Percentiles rank a stretch among this genome's conserved stretches.
Evolutionary conservation across 2,113 vertebrate genomes (phyloP).

Genomic region (Amphiprion percula): DNA sequence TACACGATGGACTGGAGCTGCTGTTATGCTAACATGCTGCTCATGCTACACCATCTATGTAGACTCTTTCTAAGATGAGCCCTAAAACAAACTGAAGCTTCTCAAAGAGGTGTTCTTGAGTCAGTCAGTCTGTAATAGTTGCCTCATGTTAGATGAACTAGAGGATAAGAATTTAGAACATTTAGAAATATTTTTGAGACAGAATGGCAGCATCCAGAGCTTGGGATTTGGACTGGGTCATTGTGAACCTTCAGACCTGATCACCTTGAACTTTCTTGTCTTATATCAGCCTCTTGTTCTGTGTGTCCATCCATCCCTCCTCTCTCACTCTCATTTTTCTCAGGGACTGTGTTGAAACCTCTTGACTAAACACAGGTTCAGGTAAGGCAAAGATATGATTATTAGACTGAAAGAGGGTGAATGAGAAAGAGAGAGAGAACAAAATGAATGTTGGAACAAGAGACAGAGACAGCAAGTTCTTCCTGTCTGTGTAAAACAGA

Average conservation of each 20-base stretch:
- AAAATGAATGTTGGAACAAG: constrained; percentile 11
- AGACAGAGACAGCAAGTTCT: constrained; percentile 28
- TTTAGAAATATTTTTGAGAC: no score
- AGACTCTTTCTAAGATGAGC: background rate
- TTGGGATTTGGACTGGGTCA: background rate
- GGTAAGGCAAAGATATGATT: constrained; percentile 13
- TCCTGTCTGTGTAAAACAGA: constrained; percentile 7
- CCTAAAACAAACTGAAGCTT: background rate
- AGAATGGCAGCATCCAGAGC: background rate
- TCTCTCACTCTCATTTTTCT: constrained; percentile 3
- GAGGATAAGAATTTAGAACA: no score
- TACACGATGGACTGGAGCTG: no score
- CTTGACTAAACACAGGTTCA: constrained; percentile 11
- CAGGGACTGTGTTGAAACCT: constrained; percentile 9
- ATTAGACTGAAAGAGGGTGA: constrained; percentile 15
- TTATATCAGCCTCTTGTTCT: constrained; percentile 13
- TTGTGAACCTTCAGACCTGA: background rate
- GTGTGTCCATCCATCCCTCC: background rate
- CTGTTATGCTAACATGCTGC: no score
- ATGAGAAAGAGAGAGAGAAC: background rate
- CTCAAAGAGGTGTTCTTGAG: background rate
- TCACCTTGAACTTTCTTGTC: constrained; percentile 17
- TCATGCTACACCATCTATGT: no score
- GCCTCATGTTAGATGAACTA: no score
- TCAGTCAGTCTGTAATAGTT: background rate